These are phyloP conservation scores for Climacteris rufus DNA, from an alignment of 2,113 vertebrate species.

Conservation along the genomic window DNA sequence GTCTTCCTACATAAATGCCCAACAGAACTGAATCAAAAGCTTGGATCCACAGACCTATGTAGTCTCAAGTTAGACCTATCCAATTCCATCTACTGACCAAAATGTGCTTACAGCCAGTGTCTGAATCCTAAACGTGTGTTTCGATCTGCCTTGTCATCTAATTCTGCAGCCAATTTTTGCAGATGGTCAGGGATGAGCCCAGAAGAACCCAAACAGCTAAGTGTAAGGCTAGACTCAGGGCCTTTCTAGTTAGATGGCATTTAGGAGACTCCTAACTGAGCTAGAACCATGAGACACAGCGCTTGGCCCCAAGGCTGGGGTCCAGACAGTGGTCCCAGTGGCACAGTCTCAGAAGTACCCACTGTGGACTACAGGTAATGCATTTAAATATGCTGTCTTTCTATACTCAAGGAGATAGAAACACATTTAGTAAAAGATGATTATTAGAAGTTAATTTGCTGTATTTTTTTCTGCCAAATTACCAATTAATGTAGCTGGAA, in stretches of 20 bases:
- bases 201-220: neutral
- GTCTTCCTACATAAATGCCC: neutral
- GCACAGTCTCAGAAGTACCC: neutral
- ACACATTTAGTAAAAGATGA: neutral
- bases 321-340: neutral
- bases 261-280: neutral
- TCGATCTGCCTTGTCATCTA: neutral
- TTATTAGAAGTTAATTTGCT: constrained; percentile 44
- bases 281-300: neutral
- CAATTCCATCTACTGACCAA: neutral
- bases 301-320: neutral
- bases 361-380: neutral
- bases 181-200: neutral
- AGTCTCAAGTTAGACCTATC: neutral
- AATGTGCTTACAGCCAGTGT: neutral
- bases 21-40: neutral
- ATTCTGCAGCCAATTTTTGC: neutral
- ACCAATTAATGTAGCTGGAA: constrained; percentile 42
- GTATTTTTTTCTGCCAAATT: constrained; percentile 45
- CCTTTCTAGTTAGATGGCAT: neutral
- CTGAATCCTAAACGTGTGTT: neutral
- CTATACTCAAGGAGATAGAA: neutral
- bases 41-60: neutral
- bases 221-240: neutral
- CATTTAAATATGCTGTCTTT: neutral